phyloP scores from a whole-genome alignment of 2,113 vertebrate genomes.

The Neomonachus schauinslandi region DNA sequence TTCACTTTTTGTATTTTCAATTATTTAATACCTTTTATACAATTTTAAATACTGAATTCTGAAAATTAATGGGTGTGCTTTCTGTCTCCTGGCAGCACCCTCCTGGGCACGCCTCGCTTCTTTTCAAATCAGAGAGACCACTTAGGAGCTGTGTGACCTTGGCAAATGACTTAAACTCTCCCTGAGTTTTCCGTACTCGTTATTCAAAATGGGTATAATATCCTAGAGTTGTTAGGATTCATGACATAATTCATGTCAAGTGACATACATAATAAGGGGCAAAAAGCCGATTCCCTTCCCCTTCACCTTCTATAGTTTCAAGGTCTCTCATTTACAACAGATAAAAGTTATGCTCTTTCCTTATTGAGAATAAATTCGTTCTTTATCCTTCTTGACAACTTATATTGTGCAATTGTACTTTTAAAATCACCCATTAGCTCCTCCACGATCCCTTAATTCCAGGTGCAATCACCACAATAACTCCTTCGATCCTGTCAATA shows the following conservation, averaged over 20 bases:
- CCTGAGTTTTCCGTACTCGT: not conserved
- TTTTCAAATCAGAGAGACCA: not conserved
- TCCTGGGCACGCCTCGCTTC: not conserved
- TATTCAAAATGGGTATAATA: not conserved
- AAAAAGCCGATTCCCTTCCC: not conserved
- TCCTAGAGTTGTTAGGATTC: not conserved
- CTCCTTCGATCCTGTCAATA: not conserved
- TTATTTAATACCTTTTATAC: not conserved
- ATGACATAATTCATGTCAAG: not conserved
- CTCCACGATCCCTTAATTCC: slow-evolving; percentile 33
- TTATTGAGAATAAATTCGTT: slow-evolving; percentile 30
- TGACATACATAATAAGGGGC: not conserved
- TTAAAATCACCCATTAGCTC: slow-evolving; percentile 24
- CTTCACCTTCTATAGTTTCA: not conserved
- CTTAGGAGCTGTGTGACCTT: not conserved
- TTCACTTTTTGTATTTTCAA: not conserved
- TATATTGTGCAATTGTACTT: not conserved
- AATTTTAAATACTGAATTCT: not conserved
- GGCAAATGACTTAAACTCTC: not conserved
- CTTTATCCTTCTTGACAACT: slow-evolving; percentile 34
- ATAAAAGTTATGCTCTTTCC: not conserved
- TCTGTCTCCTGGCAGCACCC: not conserved
- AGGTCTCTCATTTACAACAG: not conserved
- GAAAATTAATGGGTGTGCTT: not conserved
- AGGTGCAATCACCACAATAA: not conserved